Evolutionary conservation across 2,113 vertebrate genomes (phyloP).

Genomic region (Phrynosoma platyrhinos): DNA sequence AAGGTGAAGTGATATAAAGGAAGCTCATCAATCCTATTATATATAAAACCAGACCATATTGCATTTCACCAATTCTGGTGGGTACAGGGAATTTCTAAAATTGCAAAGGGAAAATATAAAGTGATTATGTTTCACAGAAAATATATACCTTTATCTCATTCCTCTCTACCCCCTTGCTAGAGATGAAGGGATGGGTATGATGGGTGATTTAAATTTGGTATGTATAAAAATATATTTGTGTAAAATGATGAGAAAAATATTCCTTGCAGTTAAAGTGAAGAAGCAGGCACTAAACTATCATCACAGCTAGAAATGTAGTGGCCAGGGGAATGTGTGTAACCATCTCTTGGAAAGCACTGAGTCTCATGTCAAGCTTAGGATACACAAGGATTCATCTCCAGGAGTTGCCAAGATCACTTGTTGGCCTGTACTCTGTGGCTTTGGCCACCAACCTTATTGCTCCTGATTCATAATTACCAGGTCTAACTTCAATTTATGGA

Average conservation of each 20-base stretch:
- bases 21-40: slow-evolving; percentile 66
- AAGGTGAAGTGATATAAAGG: slow-evolving; percentile 58
- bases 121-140: slow-evolving; percentile 22
- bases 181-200: slow-evolving; percentile 40
- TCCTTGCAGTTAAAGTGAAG: neutral
- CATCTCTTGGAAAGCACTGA: neutral
- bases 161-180: neutral
- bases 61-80: slow-evolving; percentile 61
- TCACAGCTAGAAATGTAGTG: neutral
- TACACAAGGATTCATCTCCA: neutral
- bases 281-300: neutral
- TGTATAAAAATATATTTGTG: neutral
- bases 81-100: slow-evolving; percentile 54
- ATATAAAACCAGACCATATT: slow-evolving; percentile 59
- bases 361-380: neutral
- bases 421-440: neutral
- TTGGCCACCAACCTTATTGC: neutral
- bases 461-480: neutral
- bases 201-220: slow-evolving; percentile 38
- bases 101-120: slow-evolving; percentile 23
- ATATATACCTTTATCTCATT: slow-evolving; percentile 41
- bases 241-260: slow-evolving; percentile 12
- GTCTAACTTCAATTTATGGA: neutral
- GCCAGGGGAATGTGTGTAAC: neutral
- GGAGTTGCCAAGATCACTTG: neutral